phyloP scores from a whole-genome alignment of 2,888 invertebrate species.

The Ariolimax columbianus region DNA sequence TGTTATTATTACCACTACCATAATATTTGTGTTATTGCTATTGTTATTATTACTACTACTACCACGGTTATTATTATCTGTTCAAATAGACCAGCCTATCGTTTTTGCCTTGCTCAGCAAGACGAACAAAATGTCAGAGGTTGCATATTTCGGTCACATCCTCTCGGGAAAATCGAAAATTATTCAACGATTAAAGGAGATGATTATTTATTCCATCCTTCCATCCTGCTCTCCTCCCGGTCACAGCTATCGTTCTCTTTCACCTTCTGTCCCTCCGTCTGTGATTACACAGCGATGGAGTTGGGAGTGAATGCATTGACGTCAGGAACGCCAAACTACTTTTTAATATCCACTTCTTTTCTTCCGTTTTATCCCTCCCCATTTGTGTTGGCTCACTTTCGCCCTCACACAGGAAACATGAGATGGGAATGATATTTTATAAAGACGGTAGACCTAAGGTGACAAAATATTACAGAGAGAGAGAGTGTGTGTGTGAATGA shows the following conservation, averaged over 20 bases:
- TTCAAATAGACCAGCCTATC: too few relatives aligned
- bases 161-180: constrained; percentile 1
- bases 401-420: background rate
- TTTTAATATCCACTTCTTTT: background rate
- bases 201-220: background rate
- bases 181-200: constrained; percentile 20
- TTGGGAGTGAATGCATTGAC: background rate
- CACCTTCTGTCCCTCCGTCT: background rate
- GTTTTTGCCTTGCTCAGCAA: background rate
- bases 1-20: too few relatives aligned
- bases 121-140: background rate
- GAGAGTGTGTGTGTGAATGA: background rate
- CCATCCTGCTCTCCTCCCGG: background rate
- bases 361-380: background rate
- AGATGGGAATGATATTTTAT: background rate
- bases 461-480: background rate
- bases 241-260: background rate
- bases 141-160: background rate
- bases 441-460: background rate
- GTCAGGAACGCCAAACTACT: background rate
- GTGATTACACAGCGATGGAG: constrained; percentile 11
- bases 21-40: too few relatives aligned
- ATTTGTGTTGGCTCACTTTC: background rate
- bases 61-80: too few relatives aligned
- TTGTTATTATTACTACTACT: too few relatives aligned